Conservation (phyloP, 1,140 invertebrate genomes). For the Papilio dardanus region DNA sequence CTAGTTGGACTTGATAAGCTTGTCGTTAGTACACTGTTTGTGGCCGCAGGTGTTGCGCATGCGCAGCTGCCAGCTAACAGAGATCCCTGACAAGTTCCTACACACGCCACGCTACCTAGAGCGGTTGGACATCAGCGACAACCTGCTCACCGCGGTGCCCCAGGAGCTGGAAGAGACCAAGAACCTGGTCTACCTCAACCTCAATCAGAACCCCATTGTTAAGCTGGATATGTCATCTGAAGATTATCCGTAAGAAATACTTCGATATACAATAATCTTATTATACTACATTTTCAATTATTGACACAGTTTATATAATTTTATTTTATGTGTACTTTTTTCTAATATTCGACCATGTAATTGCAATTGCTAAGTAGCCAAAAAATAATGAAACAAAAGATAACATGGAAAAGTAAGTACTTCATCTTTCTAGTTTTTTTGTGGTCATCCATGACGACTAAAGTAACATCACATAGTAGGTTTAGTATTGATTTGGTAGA, state of each 20-base stretch:
- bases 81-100: conserved; percentile 85
- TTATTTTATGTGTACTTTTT: not conserved
- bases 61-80: conserved; percentile 84
- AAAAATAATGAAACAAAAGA: not conserved
- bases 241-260: conserved; percentile 69
- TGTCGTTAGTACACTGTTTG: not conserved
- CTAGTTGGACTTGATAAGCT: not conserved
- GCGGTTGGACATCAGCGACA: conserved; percentile 87
- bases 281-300: not conserved
- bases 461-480: not conserved
- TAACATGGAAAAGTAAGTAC: too few relatives aligned
- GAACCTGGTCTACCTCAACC: conserved; percentile 83
- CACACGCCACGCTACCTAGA: conserved; percentile 86
- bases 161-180: conserved; percentile 83
- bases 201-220: conserved; percentile 87
- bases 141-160: conserved; percentile 85
- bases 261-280: not conserved
- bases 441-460: not conserved
- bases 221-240: conserved; percentile 63
- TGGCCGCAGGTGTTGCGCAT: conserved; percentile 84
- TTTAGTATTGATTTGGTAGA: not conserved
- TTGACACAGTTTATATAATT: not conserved
- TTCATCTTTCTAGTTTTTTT: not conserved
- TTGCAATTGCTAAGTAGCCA: not conserved
- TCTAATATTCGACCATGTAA: not conserved